phyloP scores from a whole-genome alignment of 2,888 invertebrate species.

The Diaprepes abbreviatus region DNA sequence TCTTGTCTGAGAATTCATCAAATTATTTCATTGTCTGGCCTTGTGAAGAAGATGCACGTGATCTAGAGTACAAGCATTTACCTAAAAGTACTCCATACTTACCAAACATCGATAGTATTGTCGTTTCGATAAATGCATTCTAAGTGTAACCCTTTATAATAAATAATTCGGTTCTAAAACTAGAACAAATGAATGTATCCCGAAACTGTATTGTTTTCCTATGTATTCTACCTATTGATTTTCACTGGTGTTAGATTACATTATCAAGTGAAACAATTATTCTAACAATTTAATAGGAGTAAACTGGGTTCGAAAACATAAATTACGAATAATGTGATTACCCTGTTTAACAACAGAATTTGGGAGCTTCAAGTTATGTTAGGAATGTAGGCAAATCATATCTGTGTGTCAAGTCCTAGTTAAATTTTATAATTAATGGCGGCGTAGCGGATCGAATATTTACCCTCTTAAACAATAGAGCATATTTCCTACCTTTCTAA shows the following conservation, averaged over 20 bases:
- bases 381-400: slow-evolving; percentile 38
- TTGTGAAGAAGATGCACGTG: too few relatives aligned
- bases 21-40: too few relatives aligned
- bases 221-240: too few relatives aligned
- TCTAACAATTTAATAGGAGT: slow-evolving; percentile 24
- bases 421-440: slow-evolving; percentile 16
- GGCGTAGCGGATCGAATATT: not conserved
- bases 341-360: slow-evolving; percentile 14
- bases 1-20: too few relatives aligned
- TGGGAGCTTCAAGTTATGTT: slow-evolving; percentile 19
- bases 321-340: slow-evolving; percentile 36
- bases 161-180: too few relatives aligned
- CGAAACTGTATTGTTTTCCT: too few relatives aligned
- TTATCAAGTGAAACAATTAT: slow-evolving; percentile 23
- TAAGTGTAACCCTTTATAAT: too few relatives aligned
- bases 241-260: not conserved
- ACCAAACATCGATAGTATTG: too few relatives aligned
- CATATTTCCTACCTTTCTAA: not conserved
- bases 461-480: not conserved
- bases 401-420: slow-evolving; percentile 4
- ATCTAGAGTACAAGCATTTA: too few relatives aligned
- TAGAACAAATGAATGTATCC: too few relatives aligned
- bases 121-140: too few relatives aligned
- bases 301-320: slow-evolving; percentile 21
- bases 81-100: too few relatives aligned